Base-by-base conservation (phyloP, 2,888 invertebrate species). In the Brassicogethes aeneus region DNA sequence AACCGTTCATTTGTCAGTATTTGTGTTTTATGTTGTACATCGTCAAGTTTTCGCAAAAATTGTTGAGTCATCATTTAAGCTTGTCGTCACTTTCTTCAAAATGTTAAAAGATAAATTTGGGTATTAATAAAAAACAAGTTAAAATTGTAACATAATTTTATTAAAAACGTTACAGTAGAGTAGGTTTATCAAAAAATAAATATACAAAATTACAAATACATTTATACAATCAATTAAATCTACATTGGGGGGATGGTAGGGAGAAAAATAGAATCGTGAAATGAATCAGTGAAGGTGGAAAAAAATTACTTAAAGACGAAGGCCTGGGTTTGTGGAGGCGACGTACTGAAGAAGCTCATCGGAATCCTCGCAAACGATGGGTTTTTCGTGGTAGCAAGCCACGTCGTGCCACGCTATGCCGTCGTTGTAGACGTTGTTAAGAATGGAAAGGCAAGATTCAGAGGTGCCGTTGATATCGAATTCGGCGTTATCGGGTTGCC, bases 361-460 rank as follows among this genome's bases (percentile, higher is more conserved):
- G 46, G 84, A 85, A 69, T 92, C 91, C 65, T 91, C 92, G 67
- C 91, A 92, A 53, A 92, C 80, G 64, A 91, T 79, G 2, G 91
- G 91, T 64, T 92, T 92, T 70, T 91, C 88, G 70, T 91, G 91
- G 69, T 91, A 90, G 69, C 91, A 91, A 50, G 90, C 90, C 39
- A 91, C 90, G 68, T 91, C 91, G 70, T 91, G 91, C 91, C 91
- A 92, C 51, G 87, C 88, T 64, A 92, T 88, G 50, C 91, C 91
- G 62, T 92, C 92, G 61, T 85, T 88, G 76, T 92, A 92, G 3
- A 92, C 91, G 68, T 92, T 92, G 74, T 92, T 91, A 48, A 92
- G 74, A 47, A 91, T 77, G 41, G 88, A 85, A 59, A 92, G 68
- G 59, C 92, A 92, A 29, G 91, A 89, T 66, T 92, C 91, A 48